phyloP scores from a whole-genome alignment of 2,797 vertebrate species.

The Choloepus didactylus region DNA sequence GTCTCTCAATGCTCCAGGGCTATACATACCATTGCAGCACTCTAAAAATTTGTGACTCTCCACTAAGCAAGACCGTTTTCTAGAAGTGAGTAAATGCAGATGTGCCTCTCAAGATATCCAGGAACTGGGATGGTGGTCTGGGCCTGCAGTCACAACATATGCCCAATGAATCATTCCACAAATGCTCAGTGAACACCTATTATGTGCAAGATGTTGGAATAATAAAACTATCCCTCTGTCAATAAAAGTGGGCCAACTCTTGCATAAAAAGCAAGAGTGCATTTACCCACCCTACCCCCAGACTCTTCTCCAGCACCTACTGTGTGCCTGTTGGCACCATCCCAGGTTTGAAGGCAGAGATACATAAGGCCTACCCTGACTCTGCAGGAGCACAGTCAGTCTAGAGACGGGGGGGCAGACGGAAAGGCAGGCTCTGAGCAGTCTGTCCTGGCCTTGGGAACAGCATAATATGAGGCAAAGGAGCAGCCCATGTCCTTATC shows the following conservation, averaged over 20 bases:
- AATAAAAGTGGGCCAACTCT: not conserved
- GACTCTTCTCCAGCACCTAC: constrained; percentile 6
- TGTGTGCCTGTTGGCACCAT: not conserved
- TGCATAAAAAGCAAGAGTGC: not conserved
- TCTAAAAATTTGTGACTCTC: not conserved
- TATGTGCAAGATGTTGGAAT: not conserved
- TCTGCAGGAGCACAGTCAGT: not conserved
- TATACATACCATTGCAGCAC: not conserved
- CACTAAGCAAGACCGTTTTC: not conserved
- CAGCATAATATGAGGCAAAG: not conserved
- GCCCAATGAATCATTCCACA: constrained; percentile 25
- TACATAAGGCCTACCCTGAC: not conserved
- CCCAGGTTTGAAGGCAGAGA: not conserved
- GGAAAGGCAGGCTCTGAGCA: not conserved
- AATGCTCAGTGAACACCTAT: not conserved
- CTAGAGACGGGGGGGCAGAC: not conserved
- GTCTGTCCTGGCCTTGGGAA: not conserved
- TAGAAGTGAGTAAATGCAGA: not conserved
- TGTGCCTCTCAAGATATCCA: not conserved
- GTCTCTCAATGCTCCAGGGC: not conserved
- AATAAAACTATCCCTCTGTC: not conserved
- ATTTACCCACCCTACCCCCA: not conserved
- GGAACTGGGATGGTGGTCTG: not conserved
- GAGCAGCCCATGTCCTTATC: not conserved
- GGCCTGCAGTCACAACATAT: not conserved